Evolutionary conservation across 2,113 vertebrate species (phyloP), one percentile per base, ranked within the genome.

Genomic region (Caloenas nicobarica): DNA sequence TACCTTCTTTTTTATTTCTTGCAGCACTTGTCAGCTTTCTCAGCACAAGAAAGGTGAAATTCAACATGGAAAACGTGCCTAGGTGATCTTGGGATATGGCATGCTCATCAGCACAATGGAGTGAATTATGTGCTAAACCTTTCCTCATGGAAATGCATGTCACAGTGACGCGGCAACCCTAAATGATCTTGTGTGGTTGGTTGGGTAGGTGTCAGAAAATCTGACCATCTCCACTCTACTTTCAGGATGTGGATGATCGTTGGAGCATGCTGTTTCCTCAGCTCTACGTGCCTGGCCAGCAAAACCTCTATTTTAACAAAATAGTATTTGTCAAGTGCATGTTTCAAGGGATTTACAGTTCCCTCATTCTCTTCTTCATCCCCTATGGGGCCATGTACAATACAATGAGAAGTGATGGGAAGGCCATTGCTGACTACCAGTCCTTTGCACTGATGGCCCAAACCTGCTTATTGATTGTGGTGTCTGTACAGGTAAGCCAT

Each of bases 351-450:
- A 97, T 98, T 97, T 99, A 99, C 98, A 99, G 98, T 96, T 99
- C 99, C 70, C 97, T 99, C 10, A 92, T 99, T 94, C 98, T 99
- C 51, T 99, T 99, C 97, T 99, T 99, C 95, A 96, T 99, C 82
- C 98, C 99, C 5, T 99, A 98, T 94, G 98, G 98, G 16, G 98
- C 99, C 78, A 97, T 99, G 95, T 85, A 96, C 2, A 98, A 99
- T 97, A 98, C 99, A 10, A 96, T 99, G 57, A 97, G 98, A 48
- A 98, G 98, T 11, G 99, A 99, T 15, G 99, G 99, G 72, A 99
- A 98, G 86, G 98, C 99, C 62, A 97, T 99, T 28, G 98, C 98
- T 0, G 98, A 99, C 97, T 99, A 98, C 97, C 99, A 99, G 97
- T 99, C 99, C 51, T 99, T 99, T 29, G 99, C 99, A 36, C 73